Conservation (phyloP, 2,113 vertebrate genomes). For the Piaya cayana region DNA sequence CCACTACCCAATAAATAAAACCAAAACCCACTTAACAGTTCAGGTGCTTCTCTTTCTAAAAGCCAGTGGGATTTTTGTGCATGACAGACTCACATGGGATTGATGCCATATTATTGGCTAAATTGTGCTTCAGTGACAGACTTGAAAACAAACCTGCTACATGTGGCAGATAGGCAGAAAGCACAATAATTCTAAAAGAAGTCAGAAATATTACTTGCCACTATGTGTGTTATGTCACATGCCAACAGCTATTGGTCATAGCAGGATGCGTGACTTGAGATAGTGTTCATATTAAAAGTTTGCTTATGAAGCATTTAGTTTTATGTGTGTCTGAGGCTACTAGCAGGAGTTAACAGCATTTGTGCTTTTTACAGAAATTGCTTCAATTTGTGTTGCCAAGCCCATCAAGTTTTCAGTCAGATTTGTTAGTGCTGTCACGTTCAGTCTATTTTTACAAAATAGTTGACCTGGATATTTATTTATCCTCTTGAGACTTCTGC, state of each 20-base stretch:
- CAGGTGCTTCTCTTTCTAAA: background rate
- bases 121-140: background rate
- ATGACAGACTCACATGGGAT: rapidly evolving
- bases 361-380: background rate
- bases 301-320: rapidly evolving
- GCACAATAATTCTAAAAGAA: background rate
- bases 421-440: background rate
- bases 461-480: background rate
- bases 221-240: background rate
- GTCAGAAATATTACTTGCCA: background rate
- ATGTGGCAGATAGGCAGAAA: background rate
- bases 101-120: background rate
- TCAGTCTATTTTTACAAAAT: background rate
- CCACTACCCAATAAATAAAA: background rate
- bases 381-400: background rate
- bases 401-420: background rate
- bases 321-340: background rate
- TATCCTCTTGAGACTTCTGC: background rate
- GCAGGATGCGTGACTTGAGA: background rate
- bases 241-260: background rate
- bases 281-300: background rate
- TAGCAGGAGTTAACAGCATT: background rate
- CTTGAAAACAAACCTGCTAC: background rate
- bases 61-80: background rate
- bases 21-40: background rate